Evolutionary conservation across 1,140 invertebrate species (phyloP).

Genomic region (Archivesica marissinica): DNA sequence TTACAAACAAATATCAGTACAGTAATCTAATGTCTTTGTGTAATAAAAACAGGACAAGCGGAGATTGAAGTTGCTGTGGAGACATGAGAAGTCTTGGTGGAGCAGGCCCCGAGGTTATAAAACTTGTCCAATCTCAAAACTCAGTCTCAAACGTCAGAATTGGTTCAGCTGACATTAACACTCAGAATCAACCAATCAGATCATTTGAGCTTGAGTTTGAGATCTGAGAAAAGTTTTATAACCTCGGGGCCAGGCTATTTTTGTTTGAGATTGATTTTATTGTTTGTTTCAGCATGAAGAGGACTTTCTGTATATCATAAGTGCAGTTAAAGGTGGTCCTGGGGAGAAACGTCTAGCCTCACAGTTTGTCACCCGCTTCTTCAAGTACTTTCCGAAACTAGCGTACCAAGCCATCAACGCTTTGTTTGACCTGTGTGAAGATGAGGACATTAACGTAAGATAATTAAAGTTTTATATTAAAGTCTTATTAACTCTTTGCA

Average conservation of each 20-base stretch:
- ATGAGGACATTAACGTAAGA: conserved; percentile 89
- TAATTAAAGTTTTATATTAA: neutral
- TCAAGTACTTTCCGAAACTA: conserved; percentile 94
- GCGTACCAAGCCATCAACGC: conserved; percentile 95
- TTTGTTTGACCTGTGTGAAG: conserved; percentile 97
- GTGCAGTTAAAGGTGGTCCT: conserved; percentile 84
- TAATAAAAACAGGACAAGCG: too few species aligned
- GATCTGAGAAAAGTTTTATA: too few species aligned
- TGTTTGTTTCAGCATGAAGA: conserved; percentile 92
- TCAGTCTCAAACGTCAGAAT: too few species aligned
- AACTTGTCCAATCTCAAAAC: too few species aligned
- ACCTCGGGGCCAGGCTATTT: neutral
- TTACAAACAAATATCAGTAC: too few species aligned
- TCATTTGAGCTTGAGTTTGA: too few species aligned
- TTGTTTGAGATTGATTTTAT: neutral
- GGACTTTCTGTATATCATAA: conserved; percentile 94
- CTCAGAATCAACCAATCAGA: too few species aligned
- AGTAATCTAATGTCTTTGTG: too few species aligned
- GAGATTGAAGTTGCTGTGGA: too few species aligned
- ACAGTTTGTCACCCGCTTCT: conserved; percentile 97
- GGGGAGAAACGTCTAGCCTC: conserved; percentile 97
- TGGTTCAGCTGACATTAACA: too few species aligned
- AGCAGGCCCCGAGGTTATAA: neutral
- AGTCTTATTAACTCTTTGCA: too few species aligned
- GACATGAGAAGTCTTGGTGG: too few species aligned